Base-by-base conservation (phyloP, 2,888 invertebrate genomes). In the Polymixis flavicincta region DNA sequence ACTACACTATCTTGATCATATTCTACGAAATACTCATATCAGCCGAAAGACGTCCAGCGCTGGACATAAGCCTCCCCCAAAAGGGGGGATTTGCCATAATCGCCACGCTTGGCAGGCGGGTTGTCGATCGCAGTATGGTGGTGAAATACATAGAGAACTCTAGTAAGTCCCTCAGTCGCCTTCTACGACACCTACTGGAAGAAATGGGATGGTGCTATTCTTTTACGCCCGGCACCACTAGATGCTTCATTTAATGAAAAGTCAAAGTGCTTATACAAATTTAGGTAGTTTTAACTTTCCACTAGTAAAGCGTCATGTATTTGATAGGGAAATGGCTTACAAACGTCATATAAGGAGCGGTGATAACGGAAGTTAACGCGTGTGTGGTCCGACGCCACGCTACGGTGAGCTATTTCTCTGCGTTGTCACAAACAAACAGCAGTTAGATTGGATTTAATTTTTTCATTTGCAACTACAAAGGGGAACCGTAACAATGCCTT, bases 321-420 rank as follows among this genome's bases (percentile, higher is more conserved):
- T 42, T 42, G n/a, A 25, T 42, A 54, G 54, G 11, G 64, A 76
- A 67, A 63, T 32, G 17, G 28, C 54, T 50, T 17, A 32, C 59
- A 54, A 63, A 22, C 32, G 9, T 50, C 59, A 32, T 45, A 28
- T 32, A 63, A 22, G 81, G 69, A 55, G 32, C 14, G 52, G 48
- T 74, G 45, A 63, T 76, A 79, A 55, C 76, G 82, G 71, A 59
- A 67, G 61, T 63, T 4, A 5, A 0, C 13, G 59, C 37, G 76
- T 48, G 65, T 55, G 69, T 75, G 74, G 65, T 59, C 82, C 32
- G 28, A 37, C 68, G 74, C 37, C 1, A 57, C 71, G 80, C 69
- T 66, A 48, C 67, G 54, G 52, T 60, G 72, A 67, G 55, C 63
- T 64, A 76, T 57, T 70, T 64, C 63, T 52, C 50, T 25, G 22